Evolutionary conservation across 2,113 vertebrate genomes (phyloP).

Genomic region (Saccopteryx bilineata): DNA sequence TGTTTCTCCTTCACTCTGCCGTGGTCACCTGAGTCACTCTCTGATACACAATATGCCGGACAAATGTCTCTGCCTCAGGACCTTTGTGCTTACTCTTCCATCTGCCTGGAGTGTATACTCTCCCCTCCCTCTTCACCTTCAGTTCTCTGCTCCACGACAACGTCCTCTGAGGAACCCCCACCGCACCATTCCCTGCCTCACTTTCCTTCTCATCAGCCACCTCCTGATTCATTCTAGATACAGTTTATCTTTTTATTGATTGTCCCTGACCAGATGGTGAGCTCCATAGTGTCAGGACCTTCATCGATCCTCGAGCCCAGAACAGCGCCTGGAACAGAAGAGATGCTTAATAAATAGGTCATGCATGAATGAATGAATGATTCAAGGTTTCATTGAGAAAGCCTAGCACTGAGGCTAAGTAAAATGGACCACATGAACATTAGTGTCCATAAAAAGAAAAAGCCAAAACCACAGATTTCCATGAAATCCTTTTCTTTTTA

Average conservation of each 20-base stretch:
- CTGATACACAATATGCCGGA: background rate
- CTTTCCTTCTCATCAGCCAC: background rate
- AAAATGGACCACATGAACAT: background rate
- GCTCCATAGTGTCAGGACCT: background rate
- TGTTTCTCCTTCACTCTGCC: background rate
- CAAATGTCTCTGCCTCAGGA: background rate
- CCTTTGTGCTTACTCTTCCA: background rate
- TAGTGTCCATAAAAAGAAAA: background rate
- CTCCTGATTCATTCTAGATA: background rate
- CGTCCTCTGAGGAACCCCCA: background rate
- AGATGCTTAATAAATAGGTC: background rate
- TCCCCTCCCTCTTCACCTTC: background rate
- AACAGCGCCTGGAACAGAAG: fast-evolving
- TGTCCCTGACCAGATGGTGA: background rate
- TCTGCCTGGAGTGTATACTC: background rate
- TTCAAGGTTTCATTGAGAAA: background rate
- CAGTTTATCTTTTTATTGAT: background rate
- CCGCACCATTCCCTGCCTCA: too few relatives aligned
- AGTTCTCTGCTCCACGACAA: background rate
- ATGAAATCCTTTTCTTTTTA: background rate
- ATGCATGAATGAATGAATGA: background rate
- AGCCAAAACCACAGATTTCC: background rate
- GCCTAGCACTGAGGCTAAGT: background rate
- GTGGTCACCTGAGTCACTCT: background rate
- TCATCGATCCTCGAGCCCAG: background rate